These are phyloP conservation scores for Sus cebifrons DNA, from an alignment of 2,797 vertebrate species.

Conservation along the genomic window DNA sequence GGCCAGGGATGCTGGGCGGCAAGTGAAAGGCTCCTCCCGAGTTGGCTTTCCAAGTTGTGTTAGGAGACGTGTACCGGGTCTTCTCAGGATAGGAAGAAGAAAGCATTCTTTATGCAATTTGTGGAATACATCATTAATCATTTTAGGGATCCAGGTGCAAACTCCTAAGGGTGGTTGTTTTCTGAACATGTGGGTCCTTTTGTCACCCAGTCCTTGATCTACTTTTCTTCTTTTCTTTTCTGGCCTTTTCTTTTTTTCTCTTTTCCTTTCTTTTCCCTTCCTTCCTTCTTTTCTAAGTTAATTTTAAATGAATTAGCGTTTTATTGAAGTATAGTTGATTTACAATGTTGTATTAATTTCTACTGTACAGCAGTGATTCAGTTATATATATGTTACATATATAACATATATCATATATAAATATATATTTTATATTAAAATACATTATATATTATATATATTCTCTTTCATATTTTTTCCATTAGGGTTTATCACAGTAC, in stretches of 20 bases:
- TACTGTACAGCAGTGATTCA: too few relatives aligned
- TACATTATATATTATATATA: too few relatives aligned
- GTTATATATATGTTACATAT: too few relatives aligned
- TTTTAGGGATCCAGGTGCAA: conserved; percentile 1
- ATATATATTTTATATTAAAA: too few relatives aligned
- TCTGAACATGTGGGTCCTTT: not conserved
- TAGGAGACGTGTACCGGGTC: not conserved
- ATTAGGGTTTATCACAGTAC: too few relatives aligned
- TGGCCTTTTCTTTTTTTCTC: not conserved
- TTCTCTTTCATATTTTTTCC: too few relatives aligned
- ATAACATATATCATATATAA: too few relatives aligned
- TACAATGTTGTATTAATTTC: too few relatives aligned
- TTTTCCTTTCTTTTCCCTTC: too few relatives aligned
- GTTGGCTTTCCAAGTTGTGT: not conserved
- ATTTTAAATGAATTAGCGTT: too few relatives aligned
- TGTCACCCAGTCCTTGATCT: not conserved
- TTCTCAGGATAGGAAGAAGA: not conserved
- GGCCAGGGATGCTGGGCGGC: not conserved
- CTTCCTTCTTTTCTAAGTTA: not conserved
- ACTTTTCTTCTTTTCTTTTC: not conserved
- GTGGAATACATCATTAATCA: not conserved
- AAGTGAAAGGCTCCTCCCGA: not conserved
- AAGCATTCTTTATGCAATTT: not conserved
- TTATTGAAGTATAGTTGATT: too few relatives aligned
- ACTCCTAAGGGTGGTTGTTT: conserved; percentile 1